These are phyloP conservation scores for Bombus superbus DNA, from an alignment of 1,140 invertebrate species.

Conservation along the genomic window DNA sequence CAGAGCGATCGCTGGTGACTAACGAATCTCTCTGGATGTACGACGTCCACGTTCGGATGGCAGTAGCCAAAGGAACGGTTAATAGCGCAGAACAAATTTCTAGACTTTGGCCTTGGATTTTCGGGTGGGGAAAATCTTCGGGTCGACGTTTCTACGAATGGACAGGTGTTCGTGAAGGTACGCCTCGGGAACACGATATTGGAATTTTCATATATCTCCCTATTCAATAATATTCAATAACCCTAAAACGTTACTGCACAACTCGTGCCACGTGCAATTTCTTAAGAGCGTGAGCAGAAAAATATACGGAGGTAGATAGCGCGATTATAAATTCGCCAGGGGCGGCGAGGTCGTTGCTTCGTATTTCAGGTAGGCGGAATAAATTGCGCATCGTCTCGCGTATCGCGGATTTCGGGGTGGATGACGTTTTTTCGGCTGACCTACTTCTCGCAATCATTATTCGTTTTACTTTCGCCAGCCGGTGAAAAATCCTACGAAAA, in stretches of 20 bases:
- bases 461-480: neutral
- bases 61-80: no score
- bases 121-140: no score
- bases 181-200: no score
- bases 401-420: neutral
- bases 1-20: neutral
- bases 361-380: conserved; percentile 27
- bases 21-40: neutral
- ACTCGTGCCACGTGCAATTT: no score
- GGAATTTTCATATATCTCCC: no score
- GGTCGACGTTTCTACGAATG: no score
- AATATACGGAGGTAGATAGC: neutral
- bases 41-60: neutral
- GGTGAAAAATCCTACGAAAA: neutral
- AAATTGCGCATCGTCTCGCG: conserved; percentile 22
- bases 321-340: conserved; percentile 38
- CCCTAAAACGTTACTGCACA: no score
- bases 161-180: no score
- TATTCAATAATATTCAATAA: no score
- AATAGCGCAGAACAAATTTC: no score
- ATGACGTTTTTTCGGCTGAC: conserved; percentile 24
- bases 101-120: no score
- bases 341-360: neutral
- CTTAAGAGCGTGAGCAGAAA: neutral
- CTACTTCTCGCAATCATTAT: conserved; percentile 2